Conservation (phyloP, 2,888 invertebrate genomes). For the Salticus scenicus region DNA sequence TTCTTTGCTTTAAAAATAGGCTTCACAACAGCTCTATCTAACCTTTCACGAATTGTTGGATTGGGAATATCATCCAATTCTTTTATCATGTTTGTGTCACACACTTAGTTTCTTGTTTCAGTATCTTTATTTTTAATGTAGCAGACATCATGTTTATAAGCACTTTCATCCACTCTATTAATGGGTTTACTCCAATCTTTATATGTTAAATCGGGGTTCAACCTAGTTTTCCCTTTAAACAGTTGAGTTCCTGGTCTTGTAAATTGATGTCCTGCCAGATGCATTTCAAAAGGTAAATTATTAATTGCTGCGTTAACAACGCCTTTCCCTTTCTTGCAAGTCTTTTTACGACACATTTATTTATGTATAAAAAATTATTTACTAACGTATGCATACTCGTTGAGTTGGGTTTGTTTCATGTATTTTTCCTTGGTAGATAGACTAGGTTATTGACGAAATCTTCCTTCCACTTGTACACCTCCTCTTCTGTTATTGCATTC, state of each 20-base stretch:
- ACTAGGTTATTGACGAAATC: background rate
- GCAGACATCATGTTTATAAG: background rate
- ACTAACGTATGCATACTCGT: background rate
- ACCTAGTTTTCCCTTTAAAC: background rate
- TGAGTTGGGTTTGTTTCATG: background rate
- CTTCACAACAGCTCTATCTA: background rate
- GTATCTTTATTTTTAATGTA: background rate
- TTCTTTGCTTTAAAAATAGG: too few relatives aligned
- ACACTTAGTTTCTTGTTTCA: background rate
- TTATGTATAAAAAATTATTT: background rate
- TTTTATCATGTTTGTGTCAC: background rate
- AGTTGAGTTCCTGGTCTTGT: background rate
- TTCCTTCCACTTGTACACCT: background rate
- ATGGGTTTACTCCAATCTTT: too few relatives aligned
- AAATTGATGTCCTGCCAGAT: too few relatives aligned
- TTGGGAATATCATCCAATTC: background rate
- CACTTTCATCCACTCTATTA: too few relatives aligned
- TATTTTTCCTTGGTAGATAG: conserved; percentile 15
- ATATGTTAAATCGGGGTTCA: background rate
- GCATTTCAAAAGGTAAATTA: too few relatives aligned
- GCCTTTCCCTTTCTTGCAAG: background rate
- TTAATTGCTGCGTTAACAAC: background rate
- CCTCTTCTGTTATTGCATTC: conserved; percentile 17
- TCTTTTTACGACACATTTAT: background rate
- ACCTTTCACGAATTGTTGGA: background rate